phyloP scores from a whole-genome alignment of 1,140 invertebrate species.

The Drosophila orosa region DNA sequence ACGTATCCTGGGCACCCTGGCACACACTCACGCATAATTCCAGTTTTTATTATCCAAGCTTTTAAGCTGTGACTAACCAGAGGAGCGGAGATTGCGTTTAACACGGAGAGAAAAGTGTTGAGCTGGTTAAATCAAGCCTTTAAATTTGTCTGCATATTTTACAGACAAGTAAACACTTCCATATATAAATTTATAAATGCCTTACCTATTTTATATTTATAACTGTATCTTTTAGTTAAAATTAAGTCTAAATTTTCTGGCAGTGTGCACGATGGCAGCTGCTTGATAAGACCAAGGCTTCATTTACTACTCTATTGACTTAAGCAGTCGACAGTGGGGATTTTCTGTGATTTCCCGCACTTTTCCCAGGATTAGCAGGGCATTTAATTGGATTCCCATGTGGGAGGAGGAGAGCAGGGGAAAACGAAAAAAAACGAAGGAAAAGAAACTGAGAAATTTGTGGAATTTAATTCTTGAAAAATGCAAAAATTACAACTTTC shows the following conservation, averaged over 20 bases:
- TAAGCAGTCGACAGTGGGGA: constrained; percentile 50
- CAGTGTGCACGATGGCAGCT: constrained; percentile 22
- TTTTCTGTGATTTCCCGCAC: constrained; percentile 65
- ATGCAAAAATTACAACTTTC: constrained; percentile 26
- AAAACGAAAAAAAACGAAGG: background rate
- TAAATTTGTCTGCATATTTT: background rate
- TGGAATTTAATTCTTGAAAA: constrained; percentile 48
- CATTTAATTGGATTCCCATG: constrained; percentile 67
- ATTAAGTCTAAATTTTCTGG: background rate
- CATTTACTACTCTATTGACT: constrained; percentile 64
- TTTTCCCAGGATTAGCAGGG: constrained; percentile 61
- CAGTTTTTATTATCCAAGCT: constrained; percentile 77
- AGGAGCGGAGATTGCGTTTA: constrained; percentile 28
- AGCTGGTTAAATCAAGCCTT: too few relatives aligned
- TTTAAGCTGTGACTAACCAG: constrained; percentile 74
- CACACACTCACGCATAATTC: constrained; percentile 70
- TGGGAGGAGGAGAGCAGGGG: background rate
- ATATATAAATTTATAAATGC: background rate
- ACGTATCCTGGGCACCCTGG: constrained; percentile 20
- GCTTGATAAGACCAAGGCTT: constrained; percentile 44
- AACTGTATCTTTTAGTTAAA: background rate
- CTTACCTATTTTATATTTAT: background rate
- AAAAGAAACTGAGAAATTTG: constrained; percentile 10
- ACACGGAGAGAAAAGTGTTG: background rate
- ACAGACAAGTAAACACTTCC: background rate